Evolutionary conservation across 2,888 invertebrate species (phyloP).

Genomic region (Thereva nobilitata): DNA sequence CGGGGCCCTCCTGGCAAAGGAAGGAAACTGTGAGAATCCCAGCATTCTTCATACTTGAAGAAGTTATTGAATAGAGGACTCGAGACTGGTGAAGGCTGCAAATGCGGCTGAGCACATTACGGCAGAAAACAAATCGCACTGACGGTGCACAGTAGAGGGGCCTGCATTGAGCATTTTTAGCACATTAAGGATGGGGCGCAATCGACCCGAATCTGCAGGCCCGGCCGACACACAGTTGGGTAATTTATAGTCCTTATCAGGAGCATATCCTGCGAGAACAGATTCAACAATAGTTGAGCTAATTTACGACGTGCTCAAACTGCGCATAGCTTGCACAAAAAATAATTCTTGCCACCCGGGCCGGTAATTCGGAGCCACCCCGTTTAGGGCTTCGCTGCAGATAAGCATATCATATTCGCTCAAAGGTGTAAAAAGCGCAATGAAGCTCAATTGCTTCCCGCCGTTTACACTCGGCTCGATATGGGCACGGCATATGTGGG

Average conservation of each 20-base stretch:
- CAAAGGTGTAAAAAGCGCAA: conserved; percentile 15
- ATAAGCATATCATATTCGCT: background rate
- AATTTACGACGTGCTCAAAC: conserved; percentile 31
- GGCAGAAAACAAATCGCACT: conserved; percentile 12
- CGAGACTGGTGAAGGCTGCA: conserved; percentile 4
- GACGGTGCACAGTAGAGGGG: background rate
- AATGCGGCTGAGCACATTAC: conserved; percentile 12
- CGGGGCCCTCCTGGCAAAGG: conserved; percentile 10
- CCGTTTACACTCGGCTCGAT: no score
- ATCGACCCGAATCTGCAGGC: conserved; percentile 2
- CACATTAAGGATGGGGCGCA: conserved; percentile 11
- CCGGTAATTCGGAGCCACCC: conserved; percentile 13
- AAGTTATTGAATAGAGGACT: background rate
- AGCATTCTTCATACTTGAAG: background rate
- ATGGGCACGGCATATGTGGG: no score
- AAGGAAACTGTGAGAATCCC: conserved; percentile 22
- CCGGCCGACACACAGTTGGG: conserved; percentile 12
- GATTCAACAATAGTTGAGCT: conserved; percentile 18
- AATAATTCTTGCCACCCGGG: conserved; percentile 5
- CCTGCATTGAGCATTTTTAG: conserved; percentile 30
- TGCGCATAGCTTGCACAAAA: conserved; percentile 25
- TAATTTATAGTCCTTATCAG: conserved; percentile 29
- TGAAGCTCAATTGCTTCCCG: conserved; percentile 23
- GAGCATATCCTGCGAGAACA: conserved; percentile 23
- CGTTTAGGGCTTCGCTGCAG: background rate